Conservation (phyloP, 2,888 invertebrate species). For the Dicyrtomina minuta region DNA sequence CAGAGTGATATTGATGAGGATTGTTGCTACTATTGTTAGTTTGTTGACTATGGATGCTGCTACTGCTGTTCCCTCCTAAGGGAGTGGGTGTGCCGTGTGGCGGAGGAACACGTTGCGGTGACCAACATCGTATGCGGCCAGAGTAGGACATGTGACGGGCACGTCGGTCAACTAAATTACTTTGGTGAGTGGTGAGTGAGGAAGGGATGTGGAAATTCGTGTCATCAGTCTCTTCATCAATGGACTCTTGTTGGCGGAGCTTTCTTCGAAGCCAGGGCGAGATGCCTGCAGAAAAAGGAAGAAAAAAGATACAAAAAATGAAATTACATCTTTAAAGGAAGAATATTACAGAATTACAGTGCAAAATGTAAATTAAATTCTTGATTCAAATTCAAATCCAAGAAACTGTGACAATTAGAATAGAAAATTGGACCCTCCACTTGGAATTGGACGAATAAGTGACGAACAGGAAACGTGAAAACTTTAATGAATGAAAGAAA, state of each 20-base stretch:
- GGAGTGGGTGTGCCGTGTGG: conserved; percentile 1
- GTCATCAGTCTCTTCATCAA: conserved; percentile 44
- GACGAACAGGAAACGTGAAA: no score
- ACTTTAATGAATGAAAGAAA: no score
- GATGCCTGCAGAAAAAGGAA: conserved; percentile 42
- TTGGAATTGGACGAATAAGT: no score
- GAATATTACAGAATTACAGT: no score
- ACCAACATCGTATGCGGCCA: conserved; percentile 50
- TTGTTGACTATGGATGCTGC: no score
- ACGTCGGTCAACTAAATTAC: conserved; percentile 34
- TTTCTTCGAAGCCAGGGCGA: conserved; percentile 52
- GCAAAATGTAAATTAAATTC: no score
- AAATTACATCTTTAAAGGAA: no score
- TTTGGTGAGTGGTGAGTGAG: conserved; percentile 3
- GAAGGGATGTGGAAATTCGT: background rate
- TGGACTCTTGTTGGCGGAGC: conserved; percentile 45
- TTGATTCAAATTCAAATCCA: no score
- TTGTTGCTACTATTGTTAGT: conserved; percentile 7
- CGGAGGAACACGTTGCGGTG: conserved; percentile 37
- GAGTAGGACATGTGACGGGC: conserved; percentile 51
- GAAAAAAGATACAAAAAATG: background rate
- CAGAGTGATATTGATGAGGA: background rate
- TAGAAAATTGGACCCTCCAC: no score
- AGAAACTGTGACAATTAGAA: no score
- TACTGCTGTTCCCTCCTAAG: no score